These are phyloP conservation scores for Pollimyrus isidori DNA, from an alignment of 2,113 vertebrate species.

Conservation along the genomic window DNA sequence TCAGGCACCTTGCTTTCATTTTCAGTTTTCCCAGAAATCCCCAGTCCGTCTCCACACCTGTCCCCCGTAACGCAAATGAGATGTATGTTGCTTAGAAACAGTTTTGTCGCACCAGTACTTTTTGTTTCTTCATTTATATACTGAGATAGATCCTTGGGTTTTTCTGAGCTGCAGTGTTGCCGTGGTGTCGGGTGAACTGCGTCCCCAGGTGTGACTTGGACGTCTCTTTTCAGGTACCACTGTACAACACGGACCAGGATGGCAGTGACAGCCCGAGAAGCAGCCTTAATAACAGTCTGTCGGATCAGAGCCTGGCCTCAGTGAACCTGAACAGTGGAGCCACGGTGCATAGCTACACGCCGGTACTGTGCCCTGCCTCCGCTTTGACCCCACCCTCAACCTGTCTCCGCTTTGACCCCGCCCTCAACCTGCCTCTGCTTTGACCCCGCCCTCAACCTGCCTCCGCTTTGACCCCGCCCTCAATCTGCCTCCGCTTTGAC, in stretches of 20 bases:
- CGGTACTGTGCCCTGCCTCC: constrained; percentile 47
- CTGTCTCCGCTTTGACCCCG: too few relatives aligned
- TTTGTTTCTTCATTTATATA: neutral
- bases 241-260: constrained; percentile 72
- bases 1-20: neutral
- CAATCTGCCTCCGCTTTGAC: too few relatives aligned
- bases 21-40: neutral
- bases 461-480: too few relatives aligned
- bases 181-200: neutral
- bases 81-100: neutral
- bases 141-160: neutral
- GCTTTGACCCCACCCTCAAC: neutral
- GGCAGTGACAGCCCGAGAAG: constrained; percentile 74
- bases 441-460: too few relatives aligned
- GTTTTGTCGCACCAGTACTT: neutral
- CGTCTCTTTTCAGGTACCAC: constrained; percentile 57
- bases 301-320: constrained; percentile 74
- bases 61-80: neutral
- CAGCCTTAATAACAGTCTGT: constrained; percentile 81
- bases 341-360: constrained; percentile 70
- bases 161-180: neutral
- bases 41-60: neutral
- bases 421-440: too few relatives aligned
- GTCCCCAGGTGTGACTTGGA: neutral
- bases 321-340: constrained; percentile 69